Evolutionary conservation across 2,113 vertebrate species (phyloP).

Genomic region (Pampusana beccarii): DNA sequence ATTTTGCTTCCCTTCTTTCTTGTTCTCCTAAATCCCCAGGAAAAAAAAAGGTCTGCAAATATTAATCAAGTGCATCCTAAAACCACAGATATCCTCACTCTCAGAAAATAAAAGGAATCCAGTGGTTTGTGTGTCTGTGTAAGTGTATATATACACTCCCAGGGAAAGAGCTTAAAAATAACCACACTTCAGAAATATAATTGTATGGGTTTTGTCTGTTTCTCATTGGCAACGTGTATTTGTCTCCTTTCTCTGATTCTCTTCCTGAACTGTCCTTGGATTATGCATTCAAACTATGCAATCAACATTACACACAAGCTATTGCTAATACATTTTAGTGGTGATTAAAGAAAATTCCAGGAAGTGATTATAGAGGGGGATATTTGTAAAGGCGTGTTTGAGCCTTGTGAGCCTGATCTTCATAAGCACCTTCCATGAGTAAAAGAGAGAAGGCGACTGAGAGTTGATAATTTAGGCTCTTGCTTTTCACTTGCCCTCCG

Average conservation of each 20-base stretch:
- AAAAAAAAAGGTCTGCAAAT: not conserved
- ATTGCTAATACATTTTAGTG: conserved; percentile 34
- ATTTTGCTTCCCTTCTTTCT: not conserved
- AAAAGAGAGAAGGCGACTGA: not conserved
- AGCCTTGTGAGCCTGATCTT: conserved; percentile 11
- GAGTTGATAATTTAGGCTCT: not conserved
- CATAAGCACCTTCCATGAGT: not conserved
- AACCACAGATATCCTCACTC: not conserved
- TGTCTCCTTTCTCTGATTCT: not conserved
- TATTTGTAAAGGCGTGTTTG: not conserved
- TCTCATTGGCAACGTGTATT: not conserved
- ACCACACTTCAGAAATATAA: not conserved
- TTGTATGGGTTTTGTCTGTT: not conserved
- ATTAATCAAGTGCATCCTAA: not conserved
- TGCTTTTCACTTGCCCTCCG: not conserved
- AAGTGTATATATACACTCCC: not conserved
- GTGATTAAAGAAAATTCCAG: conserved; percentile 56
- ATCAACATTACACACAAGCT: conserved; percentile 20
- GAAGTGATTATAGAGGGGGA: conserved; percentile 14
- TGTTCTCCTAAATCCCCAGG: not conserved
- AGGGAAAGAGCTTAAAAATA: conserved; percentile 10
- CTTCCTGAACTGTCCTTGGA: not conserved
- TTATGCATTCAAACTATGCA: conserved; percentile 25
- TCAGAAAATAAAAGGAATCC: not conserved
- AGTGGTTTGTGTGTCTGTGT: not conserved